A percentile compares a stretch with the other conserved stretches of the same genome.
Evolutionary conservation across 2,888 invertebrate genomes (phyloP).

Genomic region (Sipha maydis): DNA sequence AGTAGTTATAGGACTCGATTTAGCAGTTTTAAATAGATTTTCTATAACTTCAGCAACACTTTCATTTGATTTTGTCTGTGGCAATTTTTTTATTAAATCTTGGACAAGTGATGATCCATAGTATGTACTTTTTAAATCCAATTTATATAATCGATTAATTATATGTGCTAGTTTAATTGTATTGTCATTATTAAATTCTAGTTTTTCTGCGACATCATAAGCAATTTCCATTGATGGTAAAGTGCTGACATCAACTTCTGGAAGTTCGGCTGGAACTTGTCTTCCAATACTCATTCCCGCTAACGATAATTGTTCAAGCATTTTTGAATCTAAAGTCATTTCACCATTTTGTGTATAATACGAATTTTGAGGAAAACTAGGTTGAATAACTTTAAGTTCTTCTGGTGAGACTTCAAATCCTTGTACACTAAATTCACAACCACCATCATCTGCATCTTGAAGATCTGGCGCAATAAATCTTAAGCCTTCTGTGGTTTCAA

Average conservation of each 20-base stretch:
- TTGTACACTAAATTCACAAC: conserved; percentile 77
- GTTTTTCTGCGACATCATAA: conserved; percentile 34
- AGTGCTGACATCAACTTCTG: conserved; percentile 72
- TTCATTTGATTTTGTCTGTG: conserved; percentile 39
- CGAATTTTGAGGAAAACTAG: conserved; percentile 67
- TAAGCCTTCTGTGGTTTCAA: conserved; percentile 71
- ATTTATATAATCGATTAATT: conserved; percentile 57
- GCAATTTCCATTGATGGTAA: conserved; percentile 67
- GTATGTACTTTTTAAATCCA: conserved; percentile 43
- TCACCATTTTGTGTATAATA: conserved; percentile 69
- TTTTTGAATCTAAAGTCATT: conserved; percentile 74
- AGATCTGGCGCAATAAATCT: conserved; percentile 78
- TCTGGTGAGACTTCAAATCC: conserved; percentile 73
- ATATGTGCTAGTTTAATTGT: conserved; percentile 68
- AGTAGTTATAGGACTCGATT: conserved; percentile 42
- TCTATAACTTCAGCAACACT: conserved; percentile 44
- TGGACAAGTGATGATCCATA: conserved; percentile 58
- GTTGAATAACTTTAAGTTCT: conserved; percentile 69
- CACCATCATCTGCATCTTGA: conserved; percentile 75
- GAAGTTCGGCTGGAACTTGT: conserved; percentile 73
- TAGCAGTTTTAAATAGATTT: conserved; percentile 6
- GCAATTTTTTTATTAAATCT: conserved; percentile 45
- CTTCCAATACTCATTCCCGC: conserved; percentile 77
- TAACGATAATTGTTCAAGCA: conserved; percentile 75
- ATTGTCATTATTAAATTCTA: conserved; percentile 55